These are phyloP conservation scores for Himalopsyche phryganea DNA, from an alignment of 1,140 invertebrate species.

Conservation along the genomic window DNA sequence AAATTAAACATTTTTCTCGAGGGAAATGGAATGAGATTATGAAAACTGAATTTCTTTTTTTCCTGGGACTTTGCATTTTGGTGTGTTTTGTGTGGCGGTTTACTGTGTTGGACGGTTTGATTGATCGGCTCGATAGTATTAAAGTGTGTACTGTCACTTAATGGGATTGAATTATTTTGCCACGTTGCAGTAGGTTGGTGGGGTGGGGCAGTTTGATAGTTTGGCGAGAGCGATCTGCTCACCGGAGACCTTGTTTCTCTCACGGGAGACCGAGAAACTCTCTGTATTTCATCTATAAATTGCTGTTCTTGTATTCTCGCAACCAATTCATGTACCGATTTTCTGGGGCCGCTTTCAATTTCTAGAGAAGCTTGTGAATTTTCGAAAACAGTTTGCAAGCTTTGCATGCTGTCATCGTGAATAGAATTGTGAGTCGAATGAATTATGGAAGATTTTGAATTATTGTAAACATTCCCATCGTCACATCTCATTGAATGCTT, in stretches of 20 bases:
- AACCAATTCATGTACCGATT: constrained; percentile 58
- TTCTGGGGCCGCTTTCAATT: constrained; percentile 39
- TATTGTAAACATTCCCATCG: constrained; percentile 10
- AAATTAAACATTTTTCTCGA: constrained; percentile 50
- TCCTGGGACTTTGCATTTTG: constrained; percentile 38
- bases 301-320: constrained; percentile 56
- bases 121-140: constrained; percentile 31
- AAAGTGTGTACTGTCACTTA: constrained; percentile 33
- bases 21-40: constrained; percentile 50
- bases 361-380: background rate
- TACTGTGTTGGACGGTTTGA: constrained; percentile 21
- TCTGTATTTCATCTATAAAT: constrained; percentile 28
- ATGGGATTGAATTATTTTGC: constrained; percentile 32
- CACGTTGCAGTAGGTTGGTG: constrained; percentile 9
- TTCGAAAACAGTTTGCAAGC: background rate
- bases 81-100: constrained; percentile 33
- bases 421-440: background rate
- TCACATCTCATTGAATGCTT: constrained; percentile 41
- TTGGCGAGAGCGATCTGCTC: constrained; percentile 30
- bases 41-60: constrained; percentile 48
- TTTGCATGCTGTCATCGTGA: background rate
- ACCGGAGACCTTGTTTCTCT: constrained; percentile 24
- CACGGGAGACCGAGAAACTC: constrained; percentile 24
- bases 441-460: background rate
- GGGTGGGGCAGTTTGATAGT: constrained; percentile 15